These are phyloP conservation scores for Ctenochaetus hawaiiensis DNA, from an alignment of 2,797 vertebrate species.

Conservation along the genomic window DNA sequence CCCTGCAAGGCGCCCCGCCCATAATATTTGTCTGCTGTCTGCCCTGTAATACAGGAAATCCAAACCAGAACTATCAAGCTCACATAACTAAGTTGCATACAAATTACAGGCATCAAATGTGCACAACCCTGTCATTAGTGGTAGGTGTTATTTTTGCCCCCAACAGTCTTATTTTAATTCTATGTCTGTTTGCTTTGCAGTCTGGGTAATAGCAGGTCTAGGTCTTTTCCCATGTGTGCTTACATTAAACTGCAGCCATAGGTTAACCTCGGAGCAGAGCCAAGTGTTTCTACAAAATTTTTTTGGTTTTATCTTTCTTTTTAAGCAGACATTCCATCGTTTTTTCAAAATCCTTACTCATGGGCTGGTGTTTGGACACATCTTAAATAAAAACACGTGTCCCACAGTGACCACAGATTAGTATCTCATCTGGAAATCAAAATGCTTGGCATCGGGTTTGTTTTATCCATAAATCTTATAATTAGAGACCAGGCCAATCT, in stretches of 20 bases:
- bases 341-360: constrained; percentile 13
- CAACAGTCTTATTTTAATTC: constrained; percentile 80
- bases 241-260: constrained; percentile 59
- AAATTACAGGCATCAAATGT: constrained; percentile 80
- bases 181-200: constrained; percentile 75
- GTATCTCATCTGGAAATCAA: constrained; percentile 66
- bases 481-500: constrained; percentile 47
- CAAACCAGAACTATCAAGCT: constrained; percentile 79
- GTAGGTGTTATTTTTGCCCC: constrained; percentile 81
- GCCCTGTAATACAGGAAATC: constrained; percentile 83
- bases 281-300: constrained; percentile 17
- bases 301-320: constrained; percentile 20
- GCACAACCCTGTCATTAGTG: constrained; percentile 79
- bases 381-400: constrained; percentile 18
- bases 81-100: constrained; percentile 70
- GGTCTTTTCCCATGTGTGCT: constrained; percentile 51
- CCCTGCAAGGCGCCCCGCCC: constrained; percentile 66
- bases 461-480: constrained; percentile 62
- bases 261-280: constrained; percentile 42
- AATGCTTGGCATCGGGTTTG: constrained; percentile 43
- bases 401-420: constrained; percentile 39
- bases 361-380: constrained; percentile 15
- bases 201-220: constrained; percentile 73
- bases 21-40: constrained; percentile 78
- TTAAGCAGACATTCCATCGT: constrained; percentile 16